These are phyloP conservation scores for Drosophila pegasa DNA, from an alignment of 2,888 invertebrate species.

Conservation along the genomic window DNA sequence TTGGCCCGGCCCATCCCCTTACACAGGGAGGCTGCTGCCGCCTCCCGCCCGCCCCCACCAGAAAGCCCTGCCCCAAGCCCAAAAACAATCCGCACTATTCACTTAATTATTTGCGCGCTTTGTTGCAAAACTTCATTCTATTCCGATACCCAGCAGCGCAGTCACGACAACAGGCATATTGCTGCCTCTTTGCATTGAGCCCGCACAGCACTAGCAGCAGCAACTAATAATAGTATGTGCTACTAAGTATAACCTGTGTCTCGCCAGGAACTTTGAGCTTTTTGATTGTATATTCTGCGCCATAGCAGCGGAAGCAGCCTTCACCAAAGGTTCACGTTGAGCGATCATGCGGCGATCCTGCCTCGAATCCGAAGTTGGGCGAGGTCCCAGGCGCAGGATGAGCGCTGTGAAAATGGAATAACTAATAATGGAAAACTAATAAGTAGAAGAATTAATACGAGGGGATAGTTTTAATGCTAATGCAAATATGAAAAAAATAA, in stretches of 20 bases:
- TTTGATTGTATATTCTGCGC: neutral
- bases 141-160: slow-evolving; percentile 23
- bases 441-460: too few relatives aligned
- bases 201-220: neutral
- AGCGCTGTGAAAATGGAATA: neutral
- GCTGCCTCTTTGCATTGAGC: neutral
- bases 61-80: neutral
- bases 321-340: neutral
- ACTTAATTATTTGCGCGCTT: slow-evolving; percentile 33
- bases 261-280: neutral
- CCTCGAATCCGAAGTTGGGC: neutral
- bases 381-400: neutral
- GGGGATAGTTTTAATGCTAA: too few relatives aligned
- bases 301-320: neutral
- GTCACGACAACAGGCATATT: slow-evolving; percentile 13
- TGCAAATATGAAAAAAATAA: too few relatives aligned
- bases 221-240: neutral
- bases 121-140: slow-evolving; percentile 48
- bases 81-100: slow-evolving; percentile 22
- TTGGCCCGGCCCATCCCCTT: neutral
- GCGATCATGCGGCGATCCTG: slow-evolving; percentile 2
- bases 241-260: neutral
- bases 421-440: too few relatives aligned
- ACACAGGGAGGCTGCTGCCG: too few relatives aligned
- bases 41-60: neutral